Evolutionary conservation across 2,888 invertebrate genomes (phyloP), one percentile per base, ranked within the genome.

Genomic region (Stenodema calcarata): DNA sequence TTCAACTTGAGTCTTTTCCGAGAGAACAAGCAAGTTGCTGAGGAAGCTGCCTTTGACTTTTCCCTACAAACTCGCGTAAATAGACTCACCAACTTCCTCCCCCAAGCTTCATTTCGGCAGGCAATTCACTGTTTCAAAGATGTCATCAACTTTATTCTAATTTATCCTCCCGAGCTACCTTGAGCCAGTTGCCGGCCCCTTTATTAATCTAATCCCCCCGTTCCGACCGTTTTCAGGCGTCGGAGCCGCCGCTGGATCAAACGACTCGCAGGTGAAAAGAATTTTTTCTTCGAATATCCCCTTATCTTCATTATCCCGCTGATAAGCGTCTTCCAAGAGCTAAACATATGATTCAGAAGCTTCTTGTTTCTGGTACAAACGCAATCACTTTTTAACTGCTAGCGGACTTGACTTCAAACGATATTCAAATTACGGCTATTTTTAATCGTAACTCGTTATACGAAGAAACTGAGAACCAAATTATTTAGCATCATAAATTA

Each of bases 81-180:
- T 76, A 76, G 76, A 76, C 76, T 76, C 4, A 42, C 76, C 76
- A 76, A 76, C 42, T 42, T 76, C 18, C 42, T n/a, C 42, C 42
- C 76, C n/a, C 16, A 42, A 76, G 42, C 41, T 76, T 76, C 76
- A 76, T 76, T 76, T 76, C 76, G 76, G 42, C 76, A 76, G 76
- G 76, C 76, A 76, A 76, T 76, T 76, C 42, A 76, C 76, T 76
- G 76, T 76, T 76, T 76, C 76, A 76, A 76, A 76, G 76, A 76
- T 76, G 76, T 76, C 76, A 76, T 76, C 76, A 76, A 76, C 76
- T 76, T 76, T 18, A 76, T 35, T 42, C 76, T 76, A 76, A 76
- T 76, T 76, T 18, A 18, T 42, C 76, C 76, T 18, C n/a, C 18
- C 35, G 41, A 41, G 41, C 76, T 35, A 75, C 75, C 35, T 75